Percentiles rank a stretch among this genome's conserved stretches.
phyloP scores from a whole-genome alignment of 2,888 invertebrate genomes.

The Morpho achilles region DNA sequence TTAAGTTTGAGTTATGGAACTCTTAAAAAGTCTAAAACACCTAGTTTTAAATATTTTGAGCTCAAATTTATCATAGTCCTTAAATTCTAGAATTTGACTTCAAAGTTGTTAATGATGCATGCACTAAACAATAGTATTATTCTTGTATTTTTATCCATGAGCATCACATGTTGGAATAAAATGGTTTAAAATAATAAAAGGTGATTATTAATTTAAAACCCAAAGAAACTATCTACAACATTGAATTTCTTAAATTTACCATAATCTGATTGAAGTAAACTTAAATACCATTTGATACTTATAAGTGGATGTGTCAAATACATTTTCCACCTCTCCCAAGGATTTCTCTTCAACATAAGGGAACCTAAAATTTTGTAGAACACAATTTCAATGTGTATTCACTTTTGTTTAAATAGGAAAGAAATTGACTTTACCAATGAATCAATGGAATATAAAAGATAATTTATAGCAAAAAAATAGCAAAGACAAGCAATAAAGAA shows the following conservation, averaged over 20 bases:
- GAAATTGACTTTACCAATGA: slow-evolving; percentile 13
- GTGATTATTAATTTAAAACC: slow-evolving; percentile 15
- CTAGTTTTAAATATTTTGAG: too few relatives aligned
- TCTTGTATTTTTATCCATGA: slow-evolving; percentile 9
- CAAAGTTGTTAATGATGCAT: too few relatives aligned
- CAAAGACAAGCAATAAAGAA: too few relatives aligned
- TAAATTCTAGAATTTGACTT: too few relatives aligned
- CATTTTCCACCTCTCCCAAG: slow-evolving; percentile 78
- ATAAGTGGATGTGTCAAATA: slow-evolving; percentile 75
- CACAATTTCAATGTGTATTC: slow-evolving; percentile 6
- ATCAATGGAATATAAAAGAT: too few relatives aligned
- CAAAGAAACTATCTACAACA: slow-evolving; percentile 30
- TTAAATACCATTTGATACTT: slow-evolving; percentile 78
- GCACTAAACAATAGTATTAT: background rate
- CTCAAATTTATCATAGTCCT: too few relatives aligned
- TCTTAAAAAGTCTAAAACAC: too few relatives aligned
- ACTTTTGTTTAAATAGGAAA: background rate
- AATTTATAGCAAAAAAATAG: too few relatives aligned
- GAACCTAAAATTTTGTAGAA: slow-evolving; percentile 67
- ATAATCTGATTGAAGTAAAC: slow-evolving; percentile 75
- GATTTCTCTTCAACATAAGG: slow-evolving; percentile 77
- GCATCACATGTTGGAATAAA: slow-evolving; percentile 5
- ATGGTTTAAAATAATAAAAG: slow-evolving; percentile 10
- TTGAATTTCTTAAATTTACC: slow-evolving; percentile 57
- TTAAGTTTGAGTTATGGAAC: too few relatives aligned